Percentiles rank a stretch among this genome's conserved stretches.
Conservation (phyloP, 2,797 vertebrate genomes). For the Rhyacichthys aspro region DNA sequence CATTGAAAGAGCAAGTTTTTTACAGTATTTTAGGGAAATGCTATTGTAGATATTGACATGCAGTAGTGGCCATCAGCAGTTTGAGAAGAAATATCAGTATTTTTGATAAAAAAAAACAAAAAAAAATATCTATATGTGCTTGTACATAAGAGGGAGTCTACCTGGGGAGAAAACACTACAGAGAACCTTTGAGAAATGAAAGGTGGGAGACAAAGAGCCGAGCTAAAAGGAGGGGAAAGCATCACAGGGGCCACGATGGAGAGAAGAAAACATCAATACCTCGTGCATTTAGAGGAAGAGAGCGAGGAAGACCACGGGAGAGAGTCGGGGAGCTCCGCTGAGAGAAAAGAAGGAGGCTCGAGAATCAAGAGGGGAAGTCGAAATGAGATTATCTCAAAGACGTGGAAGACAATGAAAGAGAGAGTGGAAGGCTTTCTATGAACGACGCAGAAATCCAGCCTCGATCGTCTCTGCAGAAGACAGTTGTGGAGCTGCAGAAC, state of each 20-base stretch:
- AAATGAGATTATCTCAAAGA: constrained; percentile 78
- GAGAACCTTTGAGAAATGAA: constrained; percentile 74
- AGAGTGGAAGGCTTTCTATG: constrained; percentile 55
- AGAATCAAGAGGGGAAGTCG: constrained; percentile 72
- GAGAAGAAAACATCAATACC: constrained; percentile 72
- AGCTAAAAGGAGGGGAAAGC: constrained; percentile 71
- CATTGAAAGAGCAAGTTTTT: not conserved
- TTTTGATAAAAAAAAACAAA: constrained; percentile 34
- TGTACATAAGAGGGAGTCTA: constrained; percentile 48
- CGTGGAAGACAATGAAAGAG: constrained; percentile 71
- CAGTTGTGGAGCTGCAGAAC: not conserved
- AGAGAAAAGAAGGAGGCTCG: constrained; percentile 58
- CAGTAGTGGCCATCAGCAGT: constrained; percentile 17
- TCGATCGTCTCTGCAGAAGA: constrained; percentile 20
- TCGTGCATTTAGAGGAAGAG: constrained; percentile 66
- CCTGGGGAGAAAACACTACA: constrained; percentile 68
- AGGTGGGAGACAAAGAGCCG: constrained; percentile 71
- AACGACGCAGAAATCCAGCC: constrained; percentile 42
- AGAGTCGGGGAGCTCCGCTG: constrained; percentile 53
- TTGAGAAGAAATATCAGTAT: constrained; percentile 30
- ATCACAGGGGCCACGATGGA: constrained; percentile 69
- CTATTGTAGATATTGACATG: constrained; percentile 14
- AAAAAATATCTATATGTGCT: constrained; percentile 55
- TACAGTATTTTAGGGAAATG: constrained; percentile 7
- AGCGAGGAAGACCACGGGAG: constrained; percentile 61